Base-by-base conservation (phyloP, 37 sponge, comb jelly and placozoan species). In the Spongilla lacustris region DNA sequence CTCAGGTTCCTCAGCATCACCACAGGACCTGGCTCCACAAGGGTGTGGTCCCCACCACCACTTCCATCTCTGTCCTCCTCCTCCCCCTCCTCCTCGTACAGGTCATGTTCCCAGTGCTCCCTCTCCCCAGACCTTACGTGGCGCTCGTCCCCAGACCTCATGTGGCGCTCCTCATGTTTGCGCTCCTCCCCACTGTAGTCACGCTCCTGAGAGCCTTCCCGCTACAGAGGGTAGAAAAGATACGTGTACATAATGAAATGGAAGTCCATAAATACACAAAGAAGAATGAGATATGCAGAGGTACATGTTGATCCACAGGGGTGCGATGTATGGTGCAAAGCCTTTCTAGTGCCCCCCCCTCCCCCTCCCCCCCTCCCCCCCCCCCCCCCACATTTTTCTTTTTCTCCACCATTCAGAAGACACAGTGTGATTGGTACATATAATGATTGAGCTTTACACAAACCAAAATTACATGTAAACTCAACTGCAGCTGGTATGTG, bases 1-100 rank as follows among this genome's bases (percentile, higher is more conserved):
- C 49, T 82, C 58, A 92, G 71, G 82, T 92, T 89, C 68, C 93
- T 80, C 28, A 92, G 37, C 93, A 92, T 92, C 31, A 92, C 58
- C 0, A 92, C 77, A 19, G 93, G 66, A 11, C 83, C 71, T 23
- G 82, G 79, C 36, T 92, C 89, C 30, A 49, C 28, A 4, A 37
- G 28, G 50, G n/a, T 24, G 0, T 71, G 74, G 36, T 70, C 70
- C 0, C 71, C 71, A 69, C 71, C 83, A 19, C 71, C 29, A 22
- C 70, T 70, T 27, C 81, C 68, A 0, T 28, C 68, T 21, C 80
- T 14, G 67, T 80, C 67, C 31, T 37, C 48, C 30, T 41, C 10
- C 1, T 69, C 36, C 72, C 31, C 37, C 25, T 36, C 33, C n/a
- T n/a, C 48, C 17, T 33, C 83, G 34, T 72, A 35, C 36, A 35